phyloP scores from a whole-genome alignment of 2,888 invertebrate genomes.

The Acronicta alni region DNA sequence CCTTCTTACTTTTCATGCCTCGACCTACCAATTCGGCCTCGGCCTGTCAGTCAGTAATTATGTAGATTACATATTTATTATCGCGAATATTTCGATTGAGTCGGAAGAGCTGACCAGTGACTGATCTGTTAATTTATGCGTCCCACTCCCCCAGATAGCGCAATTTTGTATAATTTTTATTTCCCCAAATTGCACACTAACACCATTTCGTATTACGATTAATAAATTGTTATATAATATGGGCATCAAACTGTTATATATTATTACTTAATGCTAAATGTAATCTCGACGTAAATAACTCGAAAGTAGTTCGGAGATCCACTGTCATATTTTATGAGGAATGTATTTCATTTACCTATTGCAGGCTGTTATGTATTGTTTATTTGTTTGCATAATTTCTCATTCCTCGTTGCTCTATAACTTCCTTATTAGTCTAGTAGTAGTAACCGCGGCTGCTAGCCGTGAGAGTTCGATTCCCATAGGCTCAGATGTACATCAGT shows the following conservation, averaged over 20 bases:
- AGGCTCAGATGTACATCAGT: too few species aligned
- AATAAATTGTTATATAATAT: conserved; percentile 34
- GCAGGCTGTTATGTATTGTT: neutral
- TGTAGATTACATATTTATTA: too few species aligned
- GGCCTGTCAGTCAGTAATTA: too few species aligned
- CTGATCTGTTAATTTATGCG: conserved; percentile 51
- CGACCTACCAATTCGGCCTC: too few species aligned
- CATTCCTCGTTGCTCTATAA: too few species aligned
- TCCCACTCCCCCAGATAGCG: conserved; percentile 72
- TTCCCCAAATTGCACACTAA: conserved; percentile 64
- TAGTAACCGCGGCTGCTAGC: too few species aligned
- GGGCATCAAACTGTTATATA: conserved; percentile 40
- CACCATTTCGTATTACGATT: conserved; percentile 51
- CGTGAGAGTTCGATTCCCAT: too few species aligned
- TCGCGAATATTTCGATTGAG: conserved; percentile 4
- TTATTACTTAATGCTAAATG: conserved; percentile 40
- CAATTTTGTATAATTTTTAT: conserved; percentile 59
- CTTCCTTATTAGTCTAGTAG: too few species aligned
- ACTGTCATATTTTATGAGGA: neutral
- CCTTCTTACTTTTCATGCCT: too few species aligned
- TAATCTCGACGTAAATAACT: conserved; percentile 23
- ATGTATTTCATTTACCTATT: neutral
- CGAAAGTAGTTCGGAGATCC: conserved; percentile 3
- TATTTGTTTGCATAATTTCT: neutral
- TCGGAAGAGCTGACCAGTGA: conserved; percentile 26